These are phyloP conservation scores for Dufourea novaeangliae DNA, from an alignment of 1,140 invertebrate species.

Conservation along the genomic window DNA sequence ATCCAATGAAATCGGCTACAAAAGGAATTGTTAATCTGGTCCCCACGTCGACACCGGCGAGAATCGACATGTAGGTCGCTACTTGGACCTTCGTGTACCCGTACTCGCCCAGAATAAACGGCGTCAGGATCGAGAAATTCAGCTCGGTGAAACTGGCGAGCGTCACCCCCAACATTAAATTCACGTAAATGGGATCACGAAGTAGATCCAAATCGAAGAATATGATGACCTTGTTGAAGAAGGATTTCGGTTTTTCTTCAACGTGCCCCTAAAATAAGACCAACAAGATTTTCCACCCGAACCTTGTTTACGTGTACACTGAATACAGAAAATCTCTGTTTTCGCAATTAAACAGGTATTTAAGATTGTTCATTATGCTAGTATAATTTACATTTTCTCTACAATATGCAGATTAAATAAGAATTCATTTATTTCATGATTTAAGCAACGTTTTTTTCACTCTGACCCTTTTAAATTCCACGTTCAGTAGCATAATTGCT, in stretches of 20 bases:
- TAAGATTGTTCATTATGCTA: too few relatives aligned
- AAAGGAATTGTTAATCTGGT: conserved; percentile 85
- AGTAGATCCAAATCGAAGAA: conserved; percentile 87
- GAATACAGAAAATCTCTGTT: too few relatives aligned
- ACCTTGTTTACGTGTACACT: too few relatives aligned
- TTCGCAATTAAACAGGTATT: too few relatives aligned
- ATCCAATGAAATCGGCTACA: conserved; percentile 79
- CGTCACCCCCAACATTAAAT: conserved; percentile 86
- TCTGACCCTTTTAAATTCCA: too few relatives aligned
- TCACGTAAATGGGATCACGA: conserved; percentile 85
- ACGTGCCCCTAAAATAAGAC: conserved; percentile 5
- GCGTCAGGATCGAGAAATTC: conserved; percentile 87
- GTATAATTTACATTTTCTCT: too few relatives aligned
- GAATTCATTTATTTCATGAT: too few relatives aligned
- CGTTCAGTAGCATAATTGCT: too few relatives aligned
- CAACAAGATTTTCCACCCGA: too few relatives aligned
- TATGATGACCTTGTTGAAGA: conserved; percentile 79
- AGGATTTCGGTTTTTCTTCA: neutral
- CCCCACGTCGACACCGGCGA: conserved; percentile 83
- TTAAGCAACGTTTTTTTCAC: too few relatives aligned
- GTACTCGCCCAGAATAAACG: conserved; percentile 86
- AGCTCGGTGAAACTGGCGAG: conserved; percentile 86
- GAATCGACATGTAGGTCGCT: conserved; percentile 84
- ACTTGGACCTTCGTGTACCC: conserved; percentile 83
- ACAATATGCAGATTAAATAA: too few relatives aligned